Conservation (phyloP, 2,888 invertebrate genomes). For the Drosophila prolongata region DNA sequence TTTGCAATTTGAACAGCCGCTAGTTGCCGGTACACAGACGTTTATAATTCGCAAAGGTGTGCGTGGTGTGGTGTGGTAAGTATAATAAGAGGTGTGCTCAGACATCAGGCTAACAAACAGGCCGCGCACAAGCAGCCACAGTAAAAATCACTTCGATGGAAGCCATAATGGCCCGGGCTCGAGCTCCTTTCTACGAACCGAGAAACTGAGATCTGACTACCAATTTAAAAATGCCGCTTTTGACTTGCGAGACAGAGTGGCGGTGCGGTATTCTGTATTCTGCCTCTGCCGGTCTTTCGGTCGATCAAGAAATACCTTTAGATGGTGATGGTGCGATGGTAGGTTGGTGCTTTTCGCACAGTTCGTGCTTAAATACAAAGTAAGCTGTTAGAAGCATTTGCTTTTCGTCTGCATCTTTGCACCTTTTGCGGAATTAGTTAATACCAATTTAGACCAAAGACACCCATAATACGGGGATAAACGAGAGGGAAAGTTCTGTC, state of each 20-base stretch:
- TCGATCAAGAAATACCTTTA: constrained; percentile 51
- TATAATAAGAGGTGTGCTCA: constrained; percentile 79
- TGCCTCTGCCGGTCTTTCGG: constrained; percentile 38
- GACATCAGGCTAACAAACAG: constrained; percentile 78
- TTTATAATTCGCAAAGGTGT: constrained; percentile 69
- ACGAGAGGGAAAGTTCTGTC: background rate
- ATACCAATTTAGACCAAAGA: background rate
- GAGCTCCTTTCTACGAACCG: constrained; percentile 82
- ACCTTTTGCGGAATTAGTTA: constrained; percentile 10
- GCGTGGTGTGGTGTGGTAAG: constrained; percentile 65
- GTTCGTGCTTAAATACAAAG: constrained; percentile 42
- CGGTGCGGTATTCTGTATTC: constrained; percentile 76
- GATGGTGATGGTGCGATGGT: constrained; percentile 31
- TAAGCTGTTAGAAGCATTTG: constrained; percentile 42
- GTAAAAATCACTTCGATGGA: constrained; percentile 81
- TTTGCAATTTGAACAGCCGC: constrained; percentile 83
- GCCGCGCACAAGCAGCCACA: constrained; percentile 70
- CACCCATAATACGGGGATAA: constrained; percentile 1
- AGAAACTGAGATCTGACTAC: constrained; percentile 83
- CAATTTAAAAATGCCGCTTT: constrained; percentile 80
- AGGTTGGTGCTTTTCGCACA: constrained; percentile 41
- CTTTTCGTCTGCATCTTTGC: constrained; percentile 7
- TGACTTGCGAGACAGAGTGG: constrained; percentile 81
- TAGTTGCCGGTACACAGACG: constrained; percentile 77
- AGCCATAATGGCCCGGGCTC: constrained; percentile 82